Conservation (phyloP, 2,888 invertebrate species). For the Pteria penguin region DNA sequence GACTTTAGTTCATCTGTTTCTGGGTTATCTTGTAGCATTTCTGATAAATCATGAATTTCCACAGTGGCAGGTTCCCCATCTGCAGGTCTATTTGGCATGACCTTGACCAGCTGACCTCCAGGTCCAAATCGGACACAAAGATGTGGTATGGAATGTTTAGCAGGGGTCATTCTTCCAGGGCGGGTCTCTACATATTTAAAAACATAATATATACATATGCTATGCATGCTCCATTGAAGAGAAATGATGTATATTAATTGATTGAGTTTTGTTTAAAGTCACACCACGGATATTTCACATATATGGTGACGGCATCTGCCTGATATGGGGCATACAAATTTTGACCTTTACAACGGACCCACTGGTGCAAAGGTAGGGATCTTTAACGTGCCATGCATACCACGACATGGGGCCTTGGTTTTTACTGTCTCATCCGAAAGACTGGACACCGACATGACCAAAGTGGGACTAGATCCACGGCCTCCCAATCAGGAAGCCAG, state of each 20-base stretch:
- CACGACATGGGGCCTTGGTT: no score
- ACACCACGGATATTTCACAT: no score
- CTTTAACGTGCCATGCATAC: no score
- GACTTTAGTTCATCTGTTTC: slow-evolving; percentile 81
- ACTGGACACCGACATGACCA: no score
- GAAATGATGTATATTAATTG: background rate
- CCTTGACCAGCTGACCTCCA: slow-evolving; percentile 86
- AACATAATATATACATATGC: background rate
- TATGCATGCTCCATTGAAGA: background rate
- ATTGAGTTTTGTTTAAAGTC: no score
- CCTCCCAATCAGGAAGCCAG: no score
- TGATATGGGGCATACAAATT: no score
- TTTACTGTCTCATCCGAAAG: no score
- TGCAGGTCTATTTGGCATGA: slow-evolving; percentile 88
- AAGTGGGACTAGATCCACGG: no score
- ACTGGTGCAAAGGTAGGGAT: no score
- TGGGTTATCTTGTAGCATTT: slow-evolving; percentile 59
- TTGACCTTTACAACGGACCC: no score
- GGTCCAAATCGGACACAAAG: slow-evolving; percentile 80
- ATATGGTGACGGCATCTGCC: no score
- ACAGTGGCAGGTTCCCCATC: slow-evolving; percentile 90
- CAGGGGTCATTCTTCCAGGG: slow-evolving; percentile 87
- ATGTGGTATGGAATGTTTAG: slow-evolving; percentile 91
- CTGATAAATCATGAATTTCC: slow-evolving; percentile 85
- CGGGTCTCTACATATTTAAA: slow-evolving; percentile 46